Evolutionary conservation across 2,888 invertebrate genomes (phyloP).

Genomic region (Ectemnius cavifrons): DNA sequence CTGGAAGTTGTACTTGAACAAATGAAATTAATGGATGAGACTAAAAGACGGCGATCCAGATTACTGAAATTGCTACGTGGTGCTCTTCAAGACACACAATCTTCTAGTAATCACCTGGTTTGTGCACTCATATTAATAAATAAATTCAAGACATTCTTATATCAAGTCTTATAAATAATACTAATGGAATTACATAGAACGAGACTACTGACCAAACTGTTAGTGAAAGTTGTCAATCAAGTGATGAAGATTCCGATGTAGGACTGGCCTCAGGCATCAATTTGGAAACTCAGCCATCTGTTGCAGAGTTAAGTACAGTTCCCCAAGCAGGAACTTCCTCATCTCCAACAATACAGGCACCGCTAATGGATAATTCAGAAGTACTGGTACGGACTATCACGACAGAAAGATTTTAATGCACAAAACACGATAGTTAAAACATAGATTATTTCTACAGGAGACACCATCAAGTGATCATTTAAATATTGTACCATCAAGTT

Average conservation of each 20-base stretch:
- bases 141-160: neutral
- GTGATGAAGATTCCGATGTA: conserved; percentile 71
- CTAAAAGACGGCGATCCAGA: conserved; percentile 67
- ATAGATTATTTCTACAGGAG: conserved; percentile 45
- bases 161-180: conserved; percentile 4
- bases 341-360: conserved; percentile 44
- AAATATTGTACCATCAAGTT: conserved; percentile 42
- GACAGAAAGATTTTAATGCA: neutral
- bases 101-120: conserved; percentile 66
- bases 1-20: conserved; percentile 67
- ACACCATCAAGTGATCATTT: conserved; percentile 53
- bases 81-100: conserved; percentile 64
- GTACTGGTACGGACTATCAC: no score
- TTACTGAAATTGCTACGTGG: conserved; percentile 65
- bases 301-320: conserved; percentile 26
- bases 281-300: conserved; percentile 58
- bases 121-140: conserved; percentile 23
- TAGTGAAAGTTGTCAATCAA: conserved; percentile 72
- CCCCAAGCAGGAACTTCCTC: conserved; percentile 44
- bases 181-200: conserved; percentile 54
- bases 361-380: conserved; percentile 46
- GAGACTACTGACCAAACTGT: conserved; percentile 69
- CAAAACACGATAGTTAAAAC: neutral
- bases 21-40: conserved; percentile 69
- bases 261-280: conserved; percentile 59